Base-by-base conservation (phyloP, 2,888 invertebrate genomes). In the Drosophila meridiana region DNA sequence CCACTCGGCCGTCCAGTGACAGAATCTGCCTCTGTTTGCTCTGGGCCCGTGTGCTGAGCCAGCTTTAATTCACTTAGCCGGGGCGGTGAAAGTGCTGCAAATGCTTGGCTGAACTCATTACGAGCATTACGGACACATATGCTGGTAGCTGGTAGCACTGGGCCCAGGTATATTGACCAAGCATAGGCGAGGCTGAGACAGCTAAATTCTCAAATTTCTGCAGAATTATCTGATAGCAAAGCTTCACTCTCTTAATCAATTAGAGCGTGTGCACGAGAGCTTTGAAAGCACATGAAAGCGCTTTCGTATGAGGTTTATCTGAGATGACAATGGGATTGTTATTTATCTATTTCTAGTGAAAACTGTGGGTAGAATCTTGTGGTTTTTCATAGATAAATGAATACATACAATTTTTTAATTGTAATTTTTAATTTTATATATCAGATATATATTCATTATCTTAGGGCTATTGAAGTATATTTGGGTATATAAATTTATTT, bases 41-140 rank as follows among this genome's bases (percentile, higher is more conserved):
- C 9, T 58, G 20, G n/a, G 30, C 56, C 30, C 6, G 11, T 42
- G 20, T 64, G 59, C 59, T 48, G 47, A 28, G 53, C 42, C 30
- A 28, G 72, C 14, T 45, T 20, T 20, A 57, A 69, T 53, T 69
- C 40, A 55, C 26, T 42, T 47, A 20, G 34, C 45, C 20, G 26
- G 38, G 38, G 11, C 62, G 74, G 76, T 57, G 63, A 78, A 76
- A 73, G 79, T 74, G 63, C 68, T 20, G 20, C 43, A 70, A 76
- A 40, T 56, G 58, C 43, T 36, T 36, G 47, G 30, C 43, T 56
- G 14, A 53, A 43, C 58, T 62, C 42, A 75, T 58, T 73, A 48
- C 57, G n/a, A 28, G 38, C 28, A 14, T 9, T 11, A 36, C 48
- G 32, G n/a, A 48, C 30, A 28, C 13, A 47, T 7, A 11, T 34